Evolutionary conservation across 2,797 vertebrate genomes (phyloP).

Genomic region (Sciurus vulgaris): DNA sequence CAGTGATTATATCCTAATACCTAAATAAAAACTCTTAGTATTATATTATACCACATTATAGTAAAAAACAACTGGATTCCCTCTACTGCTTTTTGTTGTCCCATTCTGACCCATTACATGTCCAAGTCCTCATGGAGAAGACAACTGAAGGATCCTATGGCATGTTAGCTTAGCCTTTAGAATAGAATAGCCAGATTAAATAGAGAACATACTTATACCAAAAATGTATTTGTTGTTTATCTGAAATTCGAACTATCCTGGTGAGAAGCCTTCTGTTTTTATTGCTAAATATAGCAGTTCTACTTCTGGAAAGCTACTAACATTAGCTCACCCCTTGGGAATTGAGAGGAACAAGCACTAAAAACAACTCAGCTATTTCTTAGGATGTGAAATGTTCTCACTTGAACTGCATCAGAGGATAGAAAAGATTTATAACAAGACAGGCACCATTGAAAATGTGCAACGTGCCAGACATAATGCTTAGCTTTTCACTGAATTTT

Average conservation of each 20-base stretch:
- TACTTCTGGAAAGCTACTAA: slow-evolving; percentile 40
- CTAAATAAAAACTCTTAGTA: slow-evolving; percentile 33
- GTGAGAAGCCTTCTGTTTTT: neutral
- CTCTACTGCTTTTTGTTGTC: neutral
- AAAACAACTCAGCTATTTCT: slow-evolving; percentile 25
- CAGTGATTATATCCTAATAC: neutral
- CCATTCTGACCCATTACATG: neutral
- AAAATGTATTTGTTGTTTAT: slow-evolving; percentile 27
- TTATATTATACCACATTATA: neutral
- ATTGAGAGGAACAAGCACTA: slow-evolving; percentile 12
- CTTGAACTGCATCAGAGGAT: slow-evolving; percentile 27
- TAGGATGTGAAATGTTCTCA: neutral
- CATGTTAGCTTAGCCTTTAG: neutral
- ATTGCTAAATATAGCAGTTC: slow-evolving; percentile 1
- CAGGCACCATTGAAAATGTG: neutral
- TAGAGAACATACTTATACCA: neutral
- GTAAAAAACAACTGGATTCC: neutral
- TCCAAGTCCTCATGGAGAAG: neutral
- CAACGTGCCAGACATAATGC: neutral
- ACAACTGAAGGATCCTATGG: neutral
- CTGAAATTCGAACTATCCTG: slow-evolving; percentile 42
- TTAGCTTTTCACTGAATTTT: slow-evolving; percentile 46
- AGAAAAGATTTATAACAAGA: slow-evolving; percentile 56
- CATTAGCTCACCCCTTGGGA: neutral
- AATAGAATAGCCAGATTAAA: neutral